Evolutionary conservation across 2,113 vertebrate genomes (phyloP).

Genomic region (Mohoua ochrocephala): DNA sequence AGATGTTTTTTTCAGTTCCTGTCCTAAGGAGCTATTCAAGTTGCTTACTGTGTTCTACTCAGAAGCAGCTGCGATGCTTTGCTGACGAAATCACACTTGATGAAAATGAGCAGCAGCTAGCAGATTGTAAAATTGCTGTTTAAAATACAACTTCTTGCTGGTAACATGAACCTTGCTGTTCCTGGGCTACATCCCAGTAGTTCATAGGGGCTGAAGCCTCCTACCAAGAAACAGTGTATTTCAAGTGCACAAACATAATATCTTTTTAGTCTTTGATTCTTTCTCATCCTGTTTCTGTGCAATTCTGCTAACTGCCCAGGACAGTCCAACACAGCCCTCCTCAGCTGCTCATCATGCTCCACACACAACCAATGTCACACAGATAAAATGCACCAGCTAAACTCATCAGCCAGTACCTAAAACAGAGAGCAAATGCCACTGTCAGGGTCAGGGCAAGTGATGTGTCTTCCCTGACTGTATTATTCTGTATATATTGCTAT

Average conservation of each 20-base stretch:
- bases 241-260: background rate
- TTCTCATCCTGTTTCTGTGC: background rate
- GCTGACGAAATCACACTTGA: background rate
- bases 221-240: background rate
- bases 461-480: background rate
- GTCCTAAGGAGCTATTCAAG: background rate
- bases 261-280: background rate
- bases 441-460: background rate
- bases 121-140: background rate
- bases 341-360: background rate
- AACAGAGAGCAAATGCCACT: background rate
- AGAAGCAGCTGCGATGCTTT: background rate
- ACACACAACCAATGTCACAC: rapidly evolving
- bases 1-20: background rate
- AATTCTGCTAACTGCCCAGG: background rate
- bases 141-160: background rate
- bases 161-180: background rate
- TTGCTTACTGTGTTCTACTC: background rate
- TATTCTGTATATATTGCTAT: background rate
- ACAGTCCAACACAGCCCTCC: background rate
- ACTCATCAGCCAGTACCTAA: background rate
- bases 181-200: background rate
- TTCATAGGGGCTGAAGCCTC: background rate
- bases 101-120: background rate
- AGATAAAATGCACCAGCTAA: background rate